Evolutionary conservation across 2,888 invertebrate species (phyloP), one percentile per base, ranked within the genome.

Genomic region (Buathra laborator): DNA sequence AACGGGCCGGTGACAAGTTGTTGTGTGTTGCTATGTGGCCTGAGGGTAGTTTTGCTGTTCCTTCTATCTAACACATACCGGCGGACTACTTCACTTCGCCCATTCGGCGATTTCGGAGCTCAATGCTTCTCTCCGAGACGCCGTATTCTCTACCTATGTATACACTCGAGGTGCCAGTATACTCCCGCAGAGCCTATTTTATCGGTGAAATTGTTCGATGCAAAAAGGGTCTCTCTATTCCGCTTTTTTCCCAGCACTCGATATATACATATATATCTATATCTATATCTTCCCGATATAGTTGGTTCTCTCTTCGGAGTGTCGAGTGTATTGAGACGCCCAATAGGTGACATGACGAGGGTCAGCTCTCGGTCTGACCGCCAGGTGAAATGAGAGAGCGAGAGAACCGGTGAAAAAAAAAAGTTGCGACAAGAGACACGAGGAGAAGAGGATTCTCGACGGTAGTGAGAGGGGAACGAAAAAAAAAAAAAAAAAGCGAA

Each of bases 321-420:
- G 81, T 86, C 84, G 86, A 84, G 85, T 86, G 86, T 91, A 93
- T 93, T 91, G 93, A 92, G 92, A 93, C 87, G 90, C 88, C 75
- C 92, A 87, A 89, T 82, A 85, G 90, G 89, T 89, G 90, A 91
- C 90, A 89, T 92, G 93, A 93, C 93, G 92, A 93, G 93, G 93
- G 93, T 93, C 93, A 90, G 86, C 86, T 85, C 75, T 62, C 83
- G 85, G 83, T 86, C 90, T 92, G 93, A 92, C 92, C 93, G 88
- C 83, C 92, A 92, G 91, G 91, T 91, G 91, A 90, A 81, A 76
- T 87, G 86, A 81, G 83, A 85, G 72, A 87, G 75, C 81, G 75
- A 62, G 46, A 76, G 51, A 43, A 70, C 62, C 48, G 68, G 51
- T 3, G 16, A 32, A 19, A 24, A 66, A 29, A 14, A 48, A 62